Percentiles rank a stretch among this genome's conserved stretches.
Evolutionary conservation across 2,113 vertebrate species (phyloP).

Genomic region (Anser cygnoides): DNA sequence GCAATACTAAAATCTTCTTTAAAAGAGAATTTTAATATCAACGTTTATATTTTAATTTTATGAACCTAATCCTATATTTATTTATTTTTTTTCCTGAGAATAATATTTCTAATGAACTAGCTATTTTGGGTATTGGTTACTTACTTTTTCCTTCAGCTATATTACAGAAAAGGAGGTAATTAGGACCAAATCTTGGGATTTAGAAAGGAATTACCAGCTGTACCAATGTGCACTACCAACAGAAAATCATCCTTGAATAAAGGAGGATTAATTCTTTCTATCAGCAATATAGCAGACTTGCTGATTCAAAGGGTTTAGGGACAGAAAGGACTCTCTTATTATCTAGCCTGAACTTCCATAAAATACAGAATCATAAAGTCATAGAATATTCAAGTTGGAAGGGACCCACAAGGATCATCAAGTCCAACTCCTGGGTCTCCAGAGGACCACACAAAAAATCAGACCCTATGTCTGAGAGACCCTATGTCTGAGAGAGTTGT

Average conservation of each 20-base stretch:
- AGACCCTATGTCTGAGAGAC: too few species aligned
- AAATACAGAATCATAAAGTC: background rate
- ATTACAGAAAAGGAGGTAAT: background rate
- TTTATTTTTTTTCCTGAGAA: background rate
- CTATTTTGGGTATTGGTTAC: background rate
- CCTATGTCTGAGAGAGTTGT: too few species aligned
- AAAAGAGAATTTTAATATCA: background rate
- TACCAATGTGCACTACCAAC: background rate
- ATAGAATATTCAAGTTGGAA: too few species aligned
- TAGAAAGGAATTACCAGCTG: background rate
- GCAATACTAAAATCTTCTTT: background rate
- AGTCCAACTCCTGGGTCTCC: too few species aligned
- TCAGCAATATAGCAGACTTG: background rate
- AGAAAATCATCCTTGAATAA: background rate
- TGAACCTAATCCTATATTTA: background rate
- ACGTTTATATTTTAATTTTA: background rate
- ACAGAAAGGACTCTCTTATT: background rate
- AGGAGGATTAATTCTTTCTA: background rate
- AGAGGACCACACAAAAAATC: too few species aligned
- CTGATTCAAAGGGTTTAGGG: background rate
- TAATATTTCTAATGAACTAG: constrained; percentile 1
- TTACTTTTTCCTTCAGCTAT: background rate
- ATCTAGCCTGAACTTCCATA: background rate
- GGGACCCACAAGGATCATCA: too few species aligned
- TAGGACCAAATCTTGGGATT: background rate